Evolutionary conservation across 1,140 invertebrate species (phyloP).

Genomic region (Reticulitermes speratus): DNA sequence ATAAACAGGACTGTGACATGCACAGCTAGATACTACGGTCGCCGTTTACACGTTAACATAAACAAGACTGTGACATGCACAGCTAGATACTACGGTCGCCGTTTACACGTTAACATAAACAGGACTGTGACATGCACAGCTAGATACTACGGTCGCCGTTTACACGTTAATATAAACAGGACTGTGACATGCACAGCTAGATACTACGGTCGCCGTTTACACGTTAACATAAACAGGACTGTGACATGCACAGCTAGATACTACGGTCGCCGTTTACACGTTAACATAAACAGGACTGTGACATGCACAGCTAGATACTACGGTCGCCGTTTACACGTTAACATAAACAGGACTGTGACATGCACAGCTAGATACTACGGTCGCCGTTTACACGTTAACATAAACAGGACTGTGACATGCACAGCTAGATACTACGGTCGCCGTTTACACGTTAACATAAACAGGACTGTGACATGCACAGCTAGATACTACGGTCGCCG

Average conservation of each 20-base stretch:
- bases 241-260: neutral
- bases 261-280: neutral
- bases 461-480: neutral
- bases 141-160: neutral
- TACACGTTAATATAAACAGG: too few species aligned
- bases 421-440: neutral
- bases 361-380: neutral
- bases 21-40: neutral
- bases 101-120: too few species aligned
- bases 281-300: too few species aligned
- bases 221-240: too few species aligned
- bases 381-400: too few species aligned
- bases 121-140: neutral
- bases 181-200: neutral
- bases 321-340: too few species aligned
- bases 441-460: too few species aligned
- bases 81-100: neutral
- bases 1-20: neutral
- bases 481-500: neutral
- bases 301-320: neutral
- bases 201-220: neutral
- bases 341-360: too few species aligned
- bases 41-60: too few species aligned
- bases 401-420: neutral
- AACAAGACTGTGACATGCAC: neutral